These are phyloP conservation scores for Melanchra persicariae DNA, from an alignment of 2,888 invertebrate genomes.

Conservation along the genomic window DNA sequence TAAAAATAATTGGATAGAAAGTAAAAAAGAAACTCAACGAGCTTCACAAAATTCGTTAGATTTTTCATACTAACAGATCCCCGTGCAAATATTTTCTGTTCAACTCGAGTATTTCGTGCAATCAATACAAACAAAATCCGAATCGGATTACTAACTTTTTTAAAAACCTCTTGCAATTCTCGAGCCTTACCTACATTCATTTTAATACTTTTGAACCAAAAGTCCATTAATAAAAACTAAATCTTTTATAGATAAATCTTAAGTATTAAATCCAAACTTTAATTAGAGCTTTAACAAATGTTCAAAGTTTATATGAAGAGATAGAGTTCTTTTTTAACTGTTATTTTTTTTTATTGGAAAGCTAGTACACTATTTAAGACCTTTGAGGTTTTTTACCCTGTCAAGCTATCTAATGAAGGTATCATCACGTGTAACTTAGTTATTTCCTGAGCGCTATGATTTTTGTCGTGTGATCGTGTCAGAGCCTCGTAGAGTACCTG, in stretches of 20 bases:
- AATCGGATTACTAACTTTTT: slow-evolving; percentile 1
- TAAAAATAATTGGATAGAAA: neutral
- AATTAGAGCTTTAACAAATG: slow-evolving; percentile 58
- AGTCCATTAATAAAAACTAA: slow-evolving; percentile 58
- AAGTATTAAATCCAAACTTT: slow-evolving; percentile 58
- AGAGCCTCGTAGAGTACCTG: too few species aligned
- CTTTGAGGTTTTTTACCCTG: neutral
- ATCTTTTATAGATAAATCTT: slow-evolving; percentile 63
- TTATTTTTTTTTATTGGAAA: slow-evolving; percentile 35
- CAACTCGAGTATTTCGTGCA: slow-evolving; percentile 1
- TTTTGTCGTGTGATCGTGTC: too few species aligned
- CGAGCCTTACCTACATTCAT: slow-evolving; percentile 23
- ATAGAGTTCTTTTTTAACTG: slow-evolving; percentile 33
- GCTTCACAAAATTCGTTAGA: neutral
- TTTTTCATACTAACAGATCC: neutral
- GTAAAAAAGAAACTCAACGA: neutral
- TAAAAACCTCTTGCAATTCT: slow-evolving; percentile 20
- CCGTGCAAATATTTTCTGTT: neutral
- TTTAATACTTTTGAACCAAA: slow-evolving; percentile 39
- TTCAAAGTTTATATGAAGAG: slow-evolving; percentile 50
- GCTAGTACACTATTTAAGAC: neutral
- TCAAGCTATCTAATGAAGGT: neutral
- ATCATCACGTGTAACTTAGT: neutral
- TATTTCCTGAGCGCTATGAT: neutral
- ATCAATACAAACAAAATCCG: slow-evolving; percentile 4